Base-by-base conservation (phyloP, 2,888 invertebrate species). In the Cyclophora albipunctata region DNA sequence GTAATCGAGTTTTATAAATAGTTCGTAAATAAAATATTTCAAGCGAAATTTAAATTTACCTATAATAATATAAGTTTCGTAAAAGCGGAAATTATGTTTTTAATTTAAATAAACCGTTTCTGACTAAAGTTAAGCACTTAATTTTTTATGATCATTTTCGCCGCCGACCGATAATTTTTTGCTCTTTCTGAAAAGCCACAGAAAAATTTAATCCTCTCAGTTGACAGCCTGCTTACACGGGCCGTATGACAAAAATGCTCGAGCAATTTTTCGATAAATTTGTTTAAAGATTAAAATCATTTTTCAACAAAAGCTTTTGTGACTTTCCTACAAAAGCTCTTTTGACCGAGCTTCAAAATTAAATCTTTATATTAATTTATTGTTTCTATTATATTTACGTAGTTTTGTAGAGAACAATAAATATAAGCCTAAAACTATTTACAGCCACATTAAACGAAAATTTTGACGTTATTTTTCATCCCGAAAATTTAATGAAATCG, bases 221-320 rank as follows among this genome's bases (percentile, higher is more conserved):
- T 63, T 71, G 69, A 69, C 71, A 71, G 68, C 47, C 61, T 65
- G 68, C 64, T 67, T 64, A 65, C 66, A 64, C 61, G 59, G 58
- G 49, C 52, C 52, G 53, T 55, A 62, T 59, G 63, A 60, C 59
- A 67, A 70, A 74, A 75, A 73, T 67, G 58, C 52, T 51, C 58
- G 59, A 37, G 58, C 59, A 66, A 72, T 73, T 69, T 73, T 73
- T 71, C 69, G 71, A 77, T 75, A 64, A 64, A 64, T 66, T 64
- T 55, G 37, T 59, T 64, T 62, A 58, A 58, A 64, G 59, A 61
- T 67, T 61, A 64, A 69, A 68, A 65, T 60, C 45, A 56, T 60
- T 63, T 64, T 60, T 43, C 3, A 48, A 52, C 57, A 61, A 61
- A 54, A 42, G 49, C 53, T 55, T 57, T 61, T 53, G 55, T 58